phyloP scores from a whole-genome alignment of 2,113 vertebrate species.

The Lynx canadensis region DNA sequence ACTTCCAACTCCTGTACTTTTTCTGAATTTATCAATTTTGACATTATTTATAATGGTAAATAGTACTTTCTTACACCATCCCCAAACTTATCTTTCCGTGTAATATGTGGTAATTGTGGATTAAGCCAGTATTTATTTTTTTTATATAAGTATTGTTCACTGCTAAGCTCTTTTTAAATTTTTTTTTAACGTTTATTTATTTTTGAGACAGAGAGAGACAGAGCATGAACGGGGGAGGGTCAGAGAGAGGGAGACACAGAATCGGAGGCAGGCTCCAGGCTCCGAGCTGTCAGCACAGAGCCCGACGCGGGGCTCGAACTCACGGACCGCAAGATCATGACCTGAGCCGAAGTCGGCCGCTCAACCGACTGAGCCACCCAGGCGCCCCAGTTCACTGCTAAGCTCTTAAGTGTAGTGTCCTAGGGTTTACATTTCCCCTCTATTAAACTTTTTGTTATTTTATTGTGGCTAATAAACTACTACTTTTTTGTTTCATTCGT shows the following conservation, averaged over 20 bases:
- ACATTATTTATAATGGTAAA: not conserved
- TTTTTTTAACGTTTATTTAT: too few relatives aligned
- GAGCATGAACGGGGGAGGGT: too few relatives aligned
- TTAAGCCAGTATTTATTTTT: not conserved
- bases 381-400: too few relatives aligned
- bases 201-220: too few relatives aligned
- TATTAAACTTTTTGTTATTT: not conserved
- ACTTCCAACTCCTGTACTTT: not conserved
- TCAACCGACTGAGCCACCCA: too few relatives aligned
- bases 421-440: not conserved
- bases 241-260: too few relatives aligned
- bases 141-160: not conserved
- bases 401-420: not conserved
- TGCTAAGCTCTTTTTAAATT: not conserved
- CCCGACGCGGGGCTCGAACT: too few relatives aligned
- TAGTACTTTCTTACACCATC: not conserved
- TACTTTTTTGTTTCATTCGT: not conserved
- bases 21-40: not conserved
- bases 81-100: not conserved
- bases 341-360: too few relatives aligned
- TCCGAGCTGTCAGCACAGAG: too few relatives aligned
- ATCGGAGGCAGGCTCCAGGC: too few relatives aligned
- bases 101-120: not conserved
- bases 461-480: not conserved
- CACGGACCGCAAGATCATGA: too few relatives aligned